Evolutionary conservation across 2,888 invertebrate species (phyloP).

Genomic region (Drosophila lacicola): DNA sequence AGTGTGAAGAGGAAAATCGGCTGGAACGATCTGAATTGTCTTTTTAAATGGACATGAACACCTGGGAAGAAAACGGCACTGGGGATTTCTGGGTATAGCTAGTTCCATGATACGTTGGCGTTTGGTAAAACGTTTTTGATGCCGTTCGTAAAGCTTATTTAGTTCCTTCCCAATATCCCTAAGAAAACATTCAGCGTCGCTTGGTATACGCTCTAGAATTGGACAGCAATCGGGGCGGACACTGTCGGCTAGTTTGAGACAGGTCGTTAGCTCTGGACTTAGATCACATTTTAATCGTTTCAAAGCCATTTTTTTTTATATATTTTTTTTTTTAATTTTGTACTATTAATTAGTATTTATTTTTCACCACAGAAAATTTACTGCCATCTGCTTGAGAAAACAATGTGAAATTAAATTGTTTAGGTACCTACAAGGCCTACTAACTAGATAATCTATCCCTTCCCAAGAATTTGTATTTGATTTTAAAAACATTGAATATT

Average conservation of each 20-base stretch:
- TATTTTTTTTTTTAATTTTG: not conserved
- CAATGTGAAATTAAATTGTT: conserved; percentile 8
- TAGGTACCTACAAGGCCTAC: conserved; percentile 21
- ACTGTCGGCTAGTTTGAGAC: conserved; percentile 44
- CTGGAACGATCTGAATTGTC: conserved; percentile 64
- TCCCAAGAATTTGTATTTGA: not conserved
- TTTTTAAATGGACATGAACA: conserved; percentile 76
- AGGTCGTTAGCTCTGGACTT: conserved; percentile 57
- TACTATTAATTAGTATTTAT: conserved; percentile 18
- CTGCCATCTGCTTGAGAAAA: conserved; percentile 26
- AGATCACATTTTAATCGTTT: conserved; percentile 60
- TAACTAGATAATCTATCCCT: not conserved
- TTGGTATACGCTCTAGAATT: conserved; percentile 55
- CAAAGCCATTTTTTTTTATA: conserved; percentile 36
- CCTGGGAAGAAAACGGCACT: conserved; percentile 57
- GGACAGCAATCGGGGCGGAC: conserved; percentile 71
- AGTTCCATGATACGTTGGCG: conserved; percentile 64
- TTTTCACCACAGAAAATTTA: conserved; percentile 35
- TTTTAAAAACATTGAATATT: conserved; percentile 3
- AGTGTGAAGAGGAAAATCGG: conserved; percentile 63
- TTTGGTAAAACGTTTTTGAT: conserved; percentile 59
- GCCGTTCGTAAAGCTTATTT: conserved; percentile 49
- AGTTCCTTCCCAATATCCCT: conserved; percentile 65
- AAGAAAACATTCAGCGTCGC: conserved; percentile 60
- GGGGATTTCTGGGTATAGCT: conserved; percentile 51